Evolutionary conservation across 2,888 invertebrate genomes (phyloP).

Genomic region (Barypeithes pellucidus): DNA sequence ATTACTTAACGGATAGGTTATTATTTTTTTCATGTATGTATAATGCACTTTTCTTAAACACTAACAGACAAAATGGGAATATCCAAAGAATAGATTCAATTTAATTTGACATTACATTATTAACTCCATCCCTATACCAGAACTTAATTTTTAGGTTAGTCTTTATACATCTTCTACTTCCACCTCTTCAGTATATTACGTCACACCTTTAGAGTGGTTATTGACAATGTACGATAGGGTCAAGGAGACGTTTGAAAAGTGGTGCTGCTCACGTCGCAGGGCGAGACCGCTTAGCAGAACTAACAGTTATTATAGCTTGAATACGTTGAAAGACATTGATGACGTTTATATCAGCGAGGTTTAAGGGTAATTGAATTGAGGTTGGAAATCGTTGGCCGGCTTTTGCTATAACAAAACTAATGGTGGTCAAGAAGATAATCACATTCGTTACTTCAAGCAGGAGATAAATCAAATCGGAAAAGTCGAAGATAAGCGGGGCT

Average conservation of each 20-base stretch:
- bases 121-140: constrained; percentile 23
- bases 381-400: neutral
- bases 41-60: too few relatives aligned
- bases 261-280: constrained; percentile 38
- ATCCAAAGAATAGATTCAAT: too few relatives aligned
- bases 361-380: constrained; percentile 20
- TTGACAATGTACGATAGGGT: constrained; percentile 48
- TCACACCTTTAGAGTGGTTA: constrained; percentile 53
- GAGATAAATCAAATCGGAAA: too few relatives aligned
- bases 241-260: constrained; percentile 45
- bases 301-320: constrained; percentile 65
- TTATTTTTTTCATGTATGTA: too few relatives aligned
- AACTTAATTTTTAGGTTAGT: constrained; percentile 53
- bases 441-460: too few relatives aligned
- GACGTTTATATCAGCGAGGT: constrained; percentile 55
- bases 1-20: too few relatives aligned
- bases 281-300: constrained; percentile 57
- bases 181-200: constrained; percentile 51
- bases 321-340: constrained; percentile 59
- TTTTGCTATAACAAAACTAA: neutral
- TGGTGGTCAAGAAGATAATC: too few relatives aligned
- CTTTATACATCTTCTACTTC: constrained; percentile 50
- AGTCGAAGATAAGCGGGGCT: too few relatives aligned
- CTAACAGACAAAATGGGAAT: too few relatives aligned
- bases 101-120: too few relatives aligned